Conservation (phyloP, 2,888 invertebrate genomes). For the Autographa pulchrina region DNA sequence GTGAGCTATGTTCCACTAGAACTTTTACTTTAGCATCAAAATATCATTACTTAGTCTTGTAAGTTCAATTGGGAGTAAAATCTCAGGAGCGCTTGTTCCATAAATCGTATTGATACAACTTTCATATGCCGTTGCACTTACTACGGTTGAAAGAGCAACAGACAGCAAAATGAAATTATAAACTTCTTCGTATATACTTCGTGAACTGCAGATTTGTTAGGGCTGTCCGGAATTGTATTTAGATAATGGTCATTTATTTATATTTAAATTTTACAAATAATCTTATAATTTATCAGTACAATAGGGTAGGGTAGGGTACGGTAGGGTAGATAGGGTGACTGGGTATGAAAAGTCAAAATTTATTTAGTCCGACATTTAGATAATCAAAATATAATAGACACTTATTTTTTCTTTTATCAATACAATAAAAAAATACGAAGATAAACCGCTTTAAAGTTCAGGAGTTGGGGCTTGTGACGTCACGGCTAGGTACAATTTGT, state of each 20-base stretch:
- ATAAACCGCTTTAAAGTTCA: too few relatives aligned
- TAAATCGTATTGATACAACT: constrained; percentile 18
- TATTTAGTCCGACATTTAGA: too few relatives aligned
- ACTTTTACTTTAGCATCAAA: not conserved
- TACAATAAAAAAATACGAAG: too few relatives aligned
- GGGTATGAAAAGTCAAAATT: too few relatives aligned
- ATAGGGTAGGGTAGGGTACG: too few relatives aligned
- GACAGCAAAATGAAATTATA: constrained; percentile 35
- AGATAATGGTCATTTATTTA: not conserved
- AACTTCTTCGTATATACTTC: constrained; percentile 30
- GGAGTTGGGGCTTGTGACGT: too few relatives aligned
- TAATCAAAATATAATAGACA: too few relatives aligned
- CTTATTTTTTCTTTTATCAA: too few relatives aligned
- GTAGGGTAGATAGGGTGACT: too few relatives aligned
- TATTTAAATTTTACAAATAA: too few relatives aligned
- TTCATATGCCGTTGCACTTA: constrained; percentile 4
- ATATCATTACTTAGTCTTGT: not conserved
- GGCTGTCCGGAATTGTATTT: not conserved
- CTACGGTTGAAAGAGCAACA: constrained; percentile 32
- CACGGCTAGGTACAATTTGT: too few relatives aligned
- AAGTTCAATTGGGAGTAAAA: not conserved
- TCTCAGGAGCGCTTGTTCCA: not conserved
- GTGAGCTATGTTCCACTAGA: not conserved
- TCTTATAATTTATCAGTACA: too few relatives aligned
- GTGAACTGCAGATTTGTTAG: constrained; percentile 1